Evolutionary conservation across 2,888 invertebrate species (phyloP), one percentile per base, ranked within the genome.

Genomic region (Drosophila meridiana): DNA sequence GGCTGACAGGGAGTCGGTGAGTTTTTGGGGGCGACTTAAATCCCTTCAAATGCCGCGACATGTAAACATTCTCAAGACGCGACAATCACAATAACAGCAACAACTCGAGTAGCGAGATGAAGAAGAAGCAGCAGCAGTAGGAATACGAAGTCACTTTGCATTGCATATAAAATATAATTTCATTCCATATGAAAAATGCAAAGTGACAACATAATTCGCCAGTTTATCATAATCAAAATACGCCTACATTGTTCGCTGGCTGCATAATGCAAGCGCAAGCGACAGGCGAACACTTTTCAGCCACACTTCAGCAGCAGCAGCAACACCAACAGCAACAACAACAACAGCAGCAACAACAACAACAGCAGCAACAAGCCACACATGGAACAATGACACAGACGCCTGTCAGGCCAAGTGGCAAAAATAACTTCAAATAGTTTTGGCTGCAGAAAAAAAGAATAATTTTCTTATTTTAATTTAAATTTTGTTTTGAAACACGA

Each of bases 191-290:
- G 85, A 90, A 89, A 90, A 90, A 87, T 87, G 90, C 89, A 87
- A 87, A 87, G 92, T 91, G 90, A 91, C 92, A 91, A 92, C 90
- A 91, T 91, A 91, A 91, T 91, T 91, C 90, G 92, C 90, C 92
- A 92, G 92, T 91, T 92, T 92, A 91, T 91, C 90, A 91, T 91
- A 87, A 87, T 87, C 87, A 87, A 87, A 90, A 87, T 88, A 87
- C 87, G 87, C 87, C 87, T 85, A 87, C 87, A 87, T 90, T 82
- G 73, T 86, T 83, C 66, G 66, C 77, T 68, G 74, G 73, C 70
- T 82, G 83, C 79, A 87, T 90, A 81, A 89, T 90, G 85, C 87
- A 82, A 82, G 85, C 85, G 82, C 87, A 82, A 82, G 85, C 85
- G 82, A 82, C 85, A 79, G 71, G 80, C 82, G 81, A 89, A 89